Conservation (phyloP, 2,797 vertebrate species). For the Danio jaintianensis region DNA sequence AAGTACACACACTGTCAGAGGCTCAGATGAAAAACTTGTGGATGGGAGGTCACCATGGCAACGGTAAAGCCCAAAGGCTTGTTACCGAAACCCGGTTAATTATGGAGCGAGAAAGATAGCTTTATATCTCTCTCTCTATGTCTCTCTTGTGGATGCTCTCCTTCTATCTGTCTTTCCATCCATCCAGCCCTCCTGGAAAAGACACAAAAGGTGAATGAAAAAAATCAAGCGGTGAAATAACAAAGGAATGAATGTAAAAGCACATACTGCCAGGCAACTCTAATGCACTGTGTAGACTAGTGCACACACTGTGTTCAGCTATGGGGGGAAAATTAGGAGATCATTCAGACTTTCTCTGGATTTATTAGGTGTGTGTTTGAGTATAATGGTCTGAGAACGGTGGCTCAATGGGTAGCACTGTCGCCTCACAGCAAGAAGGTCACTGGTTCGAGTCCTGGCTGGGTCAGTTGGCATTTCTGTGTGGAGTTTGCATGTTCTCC, state of each 20-base stretch:
- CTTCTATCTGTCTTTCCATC: slow-evolving; percentile 8
- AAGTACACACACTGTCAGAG: slow-evolving; percentile 54
- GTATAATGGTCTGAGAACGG: no score
- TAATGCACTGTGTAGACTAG: not conserved
- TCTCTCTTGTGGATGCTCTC: slow-evolving; percentile 43
- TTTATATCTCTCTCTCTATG: slow-evolving; percentile 49
- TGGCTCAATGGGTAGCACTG: no score
- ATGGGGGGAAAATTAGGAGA: no score
- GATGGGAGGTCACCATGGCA: slow-evolving; percentile 62
- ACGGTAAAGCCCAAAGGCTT: slow-evolving; percentile 63
- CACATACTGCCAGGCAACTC: slow-evolving; percentile 9
- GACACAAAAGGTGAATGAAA: slow-evolving; percentile 25
- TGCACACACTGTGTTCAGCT: no score
- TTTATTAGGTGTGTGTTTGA: no score
- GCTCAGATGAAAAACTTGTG: slow-evolving; percentile 55
- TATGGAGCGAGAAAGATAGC: slow-evolving; percentile 58
- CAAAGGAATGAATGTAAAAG: slow-evolving; percentile 6
- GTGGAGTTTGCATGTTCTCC: no score
- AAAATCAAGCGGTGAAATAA: not conserved
- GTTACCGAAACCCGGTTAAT: slow-evolving; percentile 66
- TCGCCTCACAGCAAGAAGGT: no score
- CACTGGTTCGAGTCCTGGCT: no score
- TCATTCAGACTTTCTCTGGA: no score
- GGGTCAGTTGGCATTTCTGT: no score
- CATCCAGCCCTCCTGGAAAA: not conserved